Conservation (phyloP, 2,797 vertebrate genomes). For the Tamandua tetradactyla region DNA sequence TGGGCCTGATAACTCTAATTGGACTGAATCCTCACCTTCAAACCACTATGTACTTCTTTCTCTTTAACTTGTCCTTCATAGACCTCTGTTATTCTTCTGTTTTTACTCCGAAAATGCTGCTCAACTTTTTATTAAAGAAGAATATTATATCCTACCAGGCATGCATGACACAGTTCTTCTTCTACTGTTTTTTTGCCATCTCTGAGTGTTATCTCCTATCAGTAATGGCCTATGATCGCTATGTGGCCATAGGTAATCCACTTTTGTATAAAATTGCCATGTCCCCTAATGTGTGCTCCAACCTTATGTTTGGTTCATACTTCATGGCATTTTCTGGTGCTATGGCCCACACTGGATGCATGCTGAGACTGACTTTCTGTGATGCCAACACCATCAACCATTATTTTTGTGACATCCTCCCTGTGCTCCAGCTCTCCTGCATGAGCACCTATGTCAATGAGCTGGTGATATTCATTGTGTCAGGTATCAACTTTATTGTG, state of each 20-base stretch:
- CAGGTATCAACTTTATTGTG: background rate
- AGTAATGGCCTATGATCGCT: slow-evolving; percentile 71
- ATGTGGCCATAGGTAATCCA: background rate
- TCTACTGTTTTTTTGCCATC: slow-evolving; percentile 63
- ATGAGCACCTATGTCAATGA: background rate
- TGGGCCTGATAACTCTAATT: slow-evolving; percentile 63
- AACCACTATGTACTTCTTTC: slow-evolving; percentile 66
- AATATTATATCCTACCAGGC: slow-evolving; percentile 68
- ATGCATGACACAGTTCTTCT: slow-evolving; percentile 59
- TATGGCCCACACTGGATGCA: slow-evolving; percentile 37
- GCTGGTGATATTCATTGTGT: background rate
- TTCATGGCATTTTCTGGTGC: slow-evolving; percentile 16
- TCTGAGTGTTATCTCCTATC: slow-evolving; percentile 73
- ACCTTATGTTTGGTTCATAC: slow-evolving; percentile 43
- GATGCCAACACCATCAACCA: slow-evolving; percentile 55
- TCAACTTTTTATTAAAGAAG: slow-evolving; percentile 33
- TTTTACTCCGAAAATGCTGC: slow-evolving; percentile 67
- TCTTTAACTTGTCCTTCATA: slow-evolving; percentile 64
- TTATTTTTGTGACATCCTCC: slow-evolving; percentile 66
- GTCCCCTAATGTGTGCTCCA: slow-evolving; percentile 44
- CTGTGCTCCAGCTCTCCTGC: slow-evolving; percentile 64
- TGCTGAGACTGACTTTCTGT: slow-evolving; percentile 68
- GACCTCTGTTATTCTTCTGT: slow-evolving; percentile 65
- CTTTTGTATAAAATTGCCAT: slow-evolving; percentile 58
- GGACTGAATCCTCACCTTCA: slow-evolving; percentile 47